phyloP scores from a whole-genome alignment of 1,140 invertebrate genomes.

The Platorchestia sp. region DNA sequence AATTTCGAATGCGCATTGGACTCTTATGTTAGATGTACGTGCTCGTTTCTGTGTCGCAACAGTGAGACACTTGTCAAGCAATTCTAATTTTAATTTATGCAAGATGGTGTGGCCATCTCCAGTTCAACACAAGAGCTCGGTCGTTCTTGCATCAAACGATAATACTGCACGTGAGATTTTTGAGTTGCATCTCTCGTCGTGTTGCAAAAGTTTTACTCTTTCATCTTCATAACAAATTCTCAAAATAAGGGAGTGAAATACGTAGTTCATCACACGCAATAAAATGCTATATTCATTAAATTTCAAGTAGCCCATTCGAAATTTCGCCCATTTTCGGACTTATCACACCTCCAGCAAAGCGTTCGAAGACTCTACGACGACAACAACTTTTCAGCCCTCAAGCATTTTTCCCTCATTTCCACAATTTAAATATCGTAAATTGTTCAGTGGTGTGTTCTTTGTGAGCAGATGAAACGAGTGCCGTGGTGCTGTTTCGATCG shows the following conservation, averaged over 20 bases:
- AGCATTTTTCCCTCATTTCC: background rate
- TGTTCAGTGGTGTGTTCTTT: background rate
- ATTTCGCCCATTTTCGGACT: background rate
- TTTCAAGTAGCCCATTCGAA: background rate
- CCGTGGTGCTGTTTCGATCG: background rate
- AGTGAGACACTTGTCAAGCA: background rate
- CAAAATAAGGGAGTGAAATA: background rate
- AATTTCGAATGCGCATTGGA: background rate
- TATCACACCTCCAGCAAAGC: background rate
- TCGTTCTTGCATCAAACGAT: background rate
- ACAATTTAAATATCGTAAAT: background rate
- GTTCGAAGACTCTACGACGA: background rate
- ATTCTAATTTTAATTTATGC: background rate
- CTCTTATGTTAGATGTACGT: background rate
- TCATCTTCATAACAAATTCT: background rate
- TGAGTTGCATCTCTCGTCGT: background rate
- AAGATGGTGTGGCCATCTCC: background rate
- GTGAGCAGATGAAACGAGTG: background rate
- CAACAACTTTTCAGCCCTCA: background rate
- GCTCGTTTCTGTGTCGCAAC: background rate
- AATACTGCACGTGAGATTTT: background rate
- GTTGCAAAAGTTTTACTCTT: background rate
- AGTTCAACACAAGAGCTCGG: background rate
- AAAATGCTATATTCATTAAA: background rate
- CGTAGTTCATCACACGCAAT: no score